Conservation (phyloP, 2,797 vertebrate genomes). For the Sebastes oblongus region DNA sequence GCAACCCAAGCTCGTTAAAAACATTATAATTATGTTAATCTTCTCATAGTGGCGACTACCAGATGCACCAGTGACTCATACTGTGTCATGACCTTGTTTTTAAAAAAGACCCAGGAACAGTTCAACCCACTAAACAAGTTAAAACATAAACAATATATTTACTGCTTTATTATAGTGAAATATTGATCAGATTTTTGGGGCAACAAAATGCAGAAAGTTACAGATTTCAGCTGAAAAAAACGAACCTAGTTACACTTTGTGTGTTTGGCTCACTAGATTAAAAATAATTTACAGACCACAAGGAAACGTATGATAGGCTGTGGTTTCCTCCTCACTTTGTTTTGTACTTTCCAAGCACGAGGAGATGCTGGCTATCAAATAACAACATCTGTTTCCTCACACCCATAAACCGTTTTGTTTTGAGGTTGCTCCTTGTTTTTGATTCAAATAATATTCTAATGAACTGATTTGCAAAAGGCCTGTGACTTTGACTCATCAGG, state of each 20-base stretch:
- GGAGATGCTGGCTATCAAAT: neutral
- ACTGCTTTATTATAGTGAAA: neutral
- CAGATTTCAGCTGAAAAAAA: neutral
- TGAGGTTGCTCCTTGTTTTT: neutral
- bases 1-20: slow-evolving; percentile 13
- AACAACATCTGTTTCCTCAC: neutral
- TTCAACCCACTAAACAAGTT: neutral
- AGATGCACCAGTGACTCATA: slow-evolving; percentile 35
- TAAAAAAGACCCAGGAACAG: neutral
- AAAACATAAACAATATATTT: neutral
- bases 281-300: neutral
- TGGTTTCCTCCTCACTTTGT: neutral
- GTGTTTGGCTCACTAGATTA: neutral
- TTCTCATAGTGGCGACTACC: slow-evolving; percentile 6
- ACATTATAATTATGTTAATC: slow-evolving; percentile 63
- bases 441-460: neutral
- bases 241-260: neutral
- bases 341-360: neutral
- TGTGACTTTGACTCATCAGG: slow-evolving; percentile 26
- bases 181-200: neutral
- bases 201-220: neutral
- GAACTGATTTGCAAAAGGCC: neutral
- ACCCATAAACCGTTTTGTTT: neutral
- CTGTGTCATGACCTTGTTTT: slow-evolving; percentile 45
- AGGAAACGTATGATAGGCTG: neutral